phyloP scores from a whole-genome alignment of 2,113 vertebrate genomes.

The Misgurnus mizolepis region DNA sequence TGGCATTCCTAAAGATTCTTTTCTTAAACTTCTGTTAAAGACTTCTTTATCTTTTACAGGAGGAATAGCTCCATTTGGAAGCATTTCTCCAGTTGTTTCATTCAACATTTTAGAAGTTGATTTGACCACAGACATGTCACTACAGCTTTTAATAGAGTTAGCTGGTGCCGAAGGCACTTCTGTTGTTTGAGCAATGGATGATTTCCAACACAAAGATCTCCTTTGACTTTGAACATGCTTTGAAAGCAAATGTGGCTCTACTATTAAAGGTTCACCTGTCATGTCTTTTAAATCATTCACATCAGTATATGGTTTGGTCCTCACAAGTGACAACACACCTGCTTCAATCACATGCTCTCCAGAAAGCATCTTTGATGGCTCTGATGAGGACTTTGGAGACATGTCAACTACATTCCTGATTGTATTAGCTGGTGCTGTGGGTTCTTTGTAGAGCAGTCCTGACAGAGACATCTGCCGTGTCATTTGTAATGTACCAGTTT shows the following conservation, averaged over 20 bases:
- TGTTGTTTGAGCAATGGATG: conserved; percentile 7
- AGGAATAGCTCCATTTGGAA: conserved; percentile 25
- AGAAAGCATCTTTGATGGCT: conserved; percentile 27
- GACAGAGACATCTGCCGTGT: not conserved
- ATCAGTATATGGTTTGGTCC: conserved; percentile 38
- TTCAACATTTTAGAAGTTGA: conserved; percentile 17
- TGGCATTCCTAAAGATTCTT: conserved; percentile 42
- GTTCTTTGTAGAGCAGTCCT: not conserved
- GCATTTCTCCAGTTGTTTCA: conserved; percentile 23
- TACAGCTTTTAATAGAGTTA: conserved; percentile 27
- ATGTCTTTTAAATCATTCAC: conserved; percentile 30
- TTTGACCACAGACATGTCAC: conserved; percentile 35
- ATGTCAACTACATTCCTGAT: conserved; percentile 62
- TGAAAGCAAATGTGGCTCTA: conserved; percentile 48
- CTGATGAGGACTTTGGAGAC: conserved; percentile 59
- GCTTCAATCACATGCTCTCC: conserved; percentile 38
- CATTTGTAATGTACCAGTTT: not conserved
- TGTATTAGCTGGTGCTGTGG: conserved; percentile 41
- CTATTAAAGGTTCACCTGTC: conserved; percentile 60
- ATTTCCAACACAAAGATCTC: not conserved
- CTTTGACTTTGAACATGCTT: not conserved
- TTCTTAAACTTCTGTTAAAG: not conserved
- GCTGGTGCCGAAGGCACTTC: conserved; percentile 27
- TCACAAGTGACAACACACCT: conserved; percentile 55
- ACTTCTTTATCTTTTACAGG: conserved; percentile 44